A percentile compares a stretch with the other conserved stretches of the same genome.
These are phyloP conservation scores for Ceraclea dissimilis DNA, from an alignment of 2,888 invertebrate species.

Conservation along the genomic window DNA sequence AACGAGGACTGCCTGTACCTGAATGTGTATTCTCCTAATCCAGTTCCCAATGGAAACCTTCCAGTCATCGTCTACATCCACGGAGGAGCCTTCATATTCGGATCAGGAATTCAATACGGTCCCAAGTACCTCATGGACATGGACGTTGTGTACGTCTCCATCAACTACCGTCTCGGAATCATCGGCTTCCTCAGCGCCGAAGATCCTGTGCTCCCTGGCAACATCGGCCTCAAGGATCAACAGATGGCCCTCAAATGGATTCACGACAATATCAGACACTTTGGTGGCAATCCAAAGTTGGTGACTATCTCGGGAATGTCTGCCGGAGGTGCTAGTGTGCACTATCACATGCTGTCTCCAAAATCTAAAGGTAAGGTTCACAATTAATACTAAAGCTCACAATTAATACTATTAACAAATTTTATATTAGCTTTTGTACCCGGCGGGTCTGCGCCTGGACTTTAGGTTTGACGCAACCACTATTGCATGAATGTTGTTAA, in stretches of 20 bases:
- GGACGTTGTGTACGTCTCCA: slow-evolving; percentile 57
- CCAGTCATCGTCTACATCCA: slow-evolving; percentile 61
- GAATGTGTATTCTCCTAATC: slow-evolving; percentile 53
- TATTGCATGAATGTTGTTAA: no score
- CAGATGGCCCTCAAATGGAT: slow-evolving; percentile 62
- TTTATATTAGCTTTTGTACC: no score
- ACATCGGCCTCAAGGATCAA: slow-evolving; percentile 70
- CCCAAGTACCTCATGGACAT: slow-evolving; percentile 54
- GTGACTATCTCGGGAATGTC: slow-evolving; percentile 63
- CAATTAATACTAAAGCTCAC: not conserved
- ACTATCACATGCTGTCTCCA: slow-evolving; percentile 62
- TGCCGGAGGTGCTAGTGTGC: slow-evolving; percentile 68
- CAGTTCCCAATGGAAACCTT: slow-evolving; percentile 36
- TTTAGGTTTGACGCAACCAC: no score
- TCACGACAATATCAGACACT: slow-evolving; percentile 57
- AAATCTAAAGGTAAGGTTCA: slow-evolving; percentile 47
- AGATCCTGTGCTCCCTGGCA: slow-evolving; percentile 59
- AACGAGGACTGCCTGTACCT: slow-evolving; percentile 60
- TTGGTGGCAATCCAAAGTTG: slow-evolving; percentile 64
- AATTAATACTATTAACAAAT: not conserved
- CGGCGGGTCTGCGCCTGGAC: no score
- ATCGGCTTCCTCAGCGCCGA: slow-evolving; percentile 71
- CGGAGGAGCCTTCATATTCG: slow-evolving; percentile 65
- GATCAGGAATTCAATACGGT: slow-evolving; percentile 46
- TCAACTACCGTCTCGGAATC: slow-evolving; percentile 64